Conservation (phyloP, 2,888 invertebrate genomes). For the Habrosyne pyritoides region DNA sequence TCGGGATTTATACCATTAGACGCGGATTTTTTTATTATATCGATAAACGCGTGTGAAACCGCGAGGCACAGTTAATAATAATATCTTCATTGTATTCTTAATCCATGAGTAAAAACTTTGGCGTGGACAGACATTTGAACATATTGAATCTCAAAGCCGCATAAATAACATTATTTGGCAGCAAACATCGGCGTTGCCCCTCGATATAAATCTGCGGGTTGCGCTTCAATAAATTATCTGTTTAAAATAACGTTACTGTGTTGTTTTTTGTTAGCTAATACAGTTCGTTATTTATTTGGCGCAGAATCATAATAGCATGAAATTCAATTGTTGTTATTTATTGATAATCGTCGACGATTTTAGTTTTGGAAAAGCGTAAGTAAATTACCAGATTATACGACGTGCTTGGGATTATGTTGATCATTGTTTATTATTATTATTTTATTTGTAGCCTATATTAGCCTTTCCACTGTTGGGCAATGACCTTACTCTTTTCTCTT, state of each 20-base stretch:
- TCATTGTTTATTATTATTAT: too few relatives aligned
- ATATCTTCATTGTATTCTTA: too few relatives aligned
- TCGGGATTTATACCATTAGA: too few relatives aligned
- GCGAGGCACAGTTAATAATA: too few relatives aligned
- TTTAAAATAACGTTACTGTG: slow-evolving; percentile 14
- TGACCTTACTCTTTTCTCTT: too few relatives aligned
- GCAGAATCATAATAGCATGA: slow-evolving; percentile 17
- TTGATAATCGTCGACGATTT: slow-evolving; percentile 20
- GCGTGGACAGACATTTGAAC: slow-evolving; percentile 6
- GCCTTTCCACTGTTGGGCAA: too few relatives aligned
- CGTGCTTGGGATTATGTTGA: neutral
- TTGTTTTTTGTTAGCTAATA: slow-evolving; percentile 10
- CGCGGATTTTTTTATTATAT: too few relatives aligned
- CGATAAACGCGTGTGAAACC: too few relatives aligned
- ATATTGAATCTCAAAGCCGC: slow-evolving; percentile 38
- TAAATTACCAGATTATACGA: neutral
- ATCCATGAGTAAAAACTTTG: slow-evolving; percentile 16
- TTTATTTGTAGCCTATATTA: too few relatives aligned
- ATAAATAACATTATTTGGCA: slow-evolving; percentile 47
- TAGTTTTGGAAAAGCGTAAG: neutral
- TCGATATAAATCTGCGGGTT: slow-evolving; percentile 41
- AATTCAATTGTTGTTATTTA: slow-evolving; percentile 18
- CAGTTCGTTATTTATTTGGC: slow-evolving; percentile 11
- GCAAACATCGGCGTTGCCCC: slow-evolving; percentile 24
- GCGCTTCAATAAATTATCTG: slow-evolving; percentile 11